phyloP scores from a whole-genome alignment of 35 echinoderm and acorn worm species.

The Stichopus chloronotus region DNA sequence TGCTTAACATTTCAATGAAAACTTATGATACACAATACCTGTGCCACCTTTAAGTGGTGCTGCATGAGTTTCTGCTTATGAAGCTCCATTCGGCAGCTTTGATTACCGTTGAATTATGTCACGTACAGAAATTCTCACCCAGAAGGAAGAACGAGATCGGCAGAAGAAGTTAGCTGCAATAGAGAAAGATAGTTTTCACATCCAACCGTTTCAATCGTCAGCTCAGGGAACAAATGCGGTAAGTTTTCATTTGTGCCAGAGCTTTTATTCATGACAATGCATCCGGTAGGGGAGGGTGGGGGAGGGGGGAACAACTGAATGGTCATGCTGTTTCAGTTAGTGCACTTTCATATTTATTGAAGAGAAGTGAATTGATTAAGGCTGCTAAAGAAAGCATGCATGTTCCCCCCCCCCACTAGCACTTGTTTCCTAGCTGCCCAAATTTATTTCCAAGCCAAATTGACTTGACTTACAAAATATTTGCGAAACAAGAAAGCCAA shows the following conservation, averaged over 20 bases:
- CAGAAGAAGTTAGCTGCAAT: slow-evolving; percentile 29
- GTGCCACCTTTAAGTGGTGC: too few relatives aligned
- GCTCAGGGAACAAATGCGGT: background rate
- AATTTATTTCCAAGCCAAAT: too few relatives aligned
- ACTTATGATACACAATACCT: too few relatives aligned
- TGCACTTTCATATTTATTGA: too few relatives aligned
- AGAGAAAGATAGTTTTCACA: slow-evolving; percentile 43
- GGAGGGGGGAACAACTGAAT: background rate
- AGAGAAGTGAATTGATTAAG: too few relatives aligned
- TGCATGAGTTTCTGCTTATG: background rate
- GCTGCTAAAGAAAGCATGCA: too few relatives aligned
- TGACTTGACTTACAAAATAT: too few relatives aligned
- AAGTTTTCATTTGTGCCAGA: background rate
- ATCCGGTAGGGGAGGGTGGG: background rate
- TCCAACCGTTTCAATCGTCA: slow-evolving; percentile 34
- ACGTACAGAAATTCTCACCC: slow-evolving; percentile 19
- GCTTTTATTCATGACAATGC: background rate
- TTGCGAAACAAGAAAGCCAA: too few relatives aligned
- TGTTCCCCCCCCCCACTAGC: too few relatives aligned
- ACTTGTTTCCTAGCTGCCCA: too few relatives aligned
- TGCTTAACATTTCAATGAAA: too few relatives aligned
- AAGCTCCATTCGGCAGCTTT: background rate
- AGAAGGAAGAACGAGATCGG: slow-evolving; percentile 29
- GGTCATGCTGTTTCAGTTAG: background rate
- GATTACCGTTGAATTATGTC: background rate